phyloP scores from a whole-genome alignment of 1,140 invertebrate species.

The Parasteatoda tepidariorum region DNA sequence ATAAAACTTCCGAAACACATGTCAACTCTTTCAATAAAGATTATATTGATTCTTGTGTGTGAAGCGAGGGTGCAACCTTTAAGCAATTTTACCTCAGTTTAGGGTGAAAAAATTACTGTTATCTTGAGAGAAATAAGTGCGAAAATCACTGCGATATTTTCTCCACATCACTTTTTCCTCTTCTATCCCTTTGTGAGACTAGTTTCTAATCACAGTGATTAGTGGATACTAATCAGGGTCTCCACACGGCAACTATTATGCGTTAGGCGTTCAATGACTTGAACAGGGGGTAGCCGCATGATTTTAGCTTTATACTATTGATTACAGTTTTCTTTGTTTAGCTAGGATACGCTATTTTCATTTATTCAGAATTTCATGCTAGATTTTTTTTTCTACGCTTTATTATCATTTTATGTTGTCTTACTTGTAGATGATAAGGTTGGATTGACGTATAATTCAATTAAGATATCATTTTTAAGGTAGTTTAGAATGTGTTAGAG shows the following conservation, averaged over 20 bases:
- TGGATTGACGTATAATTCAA: no score
- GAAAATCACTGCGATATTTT: constrained; percentile 27
- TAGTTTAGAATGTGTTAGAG: no score
- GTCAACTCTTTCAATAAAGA: constrained; percentile 12
- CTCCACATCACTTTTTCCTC: constrained; percentile 19
- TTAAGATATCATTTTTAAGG: no score
- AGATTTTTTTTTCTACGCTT: no score
- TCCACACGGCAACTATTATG: neutral
- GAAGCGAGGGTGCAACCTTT: neutral
- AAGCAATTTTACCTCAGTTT: neutral
- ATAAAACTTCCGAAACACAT: neutral
- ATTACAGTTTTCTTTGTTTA: no score
- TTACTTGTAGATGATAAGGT: no score
- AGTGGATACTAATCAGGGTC: constrained; percentile 9
- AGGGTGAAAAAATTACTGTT: constrained; percentile 6
- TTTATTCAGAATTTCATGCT: no score
- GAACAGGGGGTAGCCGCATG: neutral
- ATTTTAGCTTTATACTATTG: no score
- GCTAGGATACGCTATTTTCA: no score
- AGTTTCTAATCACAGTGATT: constrained; percentile 21
- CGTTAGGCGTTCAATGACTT: constrained; percentile 16
- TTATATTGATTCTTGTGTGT: constrained; percentile 24
- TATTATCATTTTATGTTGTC: no score
- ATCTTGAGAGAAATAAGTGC: constrained; percentile 22
- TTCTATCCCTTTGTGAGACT: constrained; percentile 2